A percentile compares a stretch with the other conserved stretches of the same genome.
Evolutionary conservation across 2,888 invertebrate species (phyloP).

Genomic region (Trissolcus brochymenae): DNA sequence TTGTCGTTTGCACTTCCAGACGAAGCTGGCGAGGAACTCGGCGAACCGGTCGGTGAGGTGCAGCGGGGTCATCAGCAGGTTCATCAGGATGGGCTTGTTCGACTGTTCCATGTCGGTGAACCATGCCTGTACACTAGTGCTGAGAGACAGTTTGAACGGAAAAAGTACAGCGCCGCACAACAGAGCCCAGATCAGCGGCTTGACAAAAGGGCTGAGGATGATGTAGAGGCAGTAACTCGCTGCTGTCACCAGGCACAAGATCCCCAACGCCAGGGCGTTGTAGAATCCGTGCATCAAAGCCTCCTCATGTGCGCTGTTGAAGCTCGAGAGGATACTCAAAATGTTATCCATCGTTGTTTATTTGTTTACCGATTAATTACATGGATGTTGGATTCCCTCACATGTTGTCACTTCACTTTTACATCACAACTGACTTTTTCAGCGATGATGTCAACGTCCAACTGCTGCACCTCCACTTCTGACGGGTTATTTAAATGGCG

Average conservation of each 20-base stretch:
- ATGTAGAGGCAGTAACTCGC: constrained; percentile 88
- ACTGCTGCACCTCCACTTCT: no score
- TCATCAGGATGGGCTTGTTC: constrained; percentile 82
- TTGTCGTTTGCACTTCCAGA: constrained; percentile 77
- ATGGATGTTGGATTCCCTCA: no score
- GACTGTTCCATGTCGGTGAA: constrained; percentile 83
- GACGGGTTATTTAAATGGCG: no score
- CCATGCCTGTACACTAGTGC: constrained; percentile 87
- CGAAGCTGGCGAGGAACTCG: constrained; percentile 84
- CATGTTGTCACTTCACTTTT: no score
- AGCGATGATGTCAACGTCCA: no score
- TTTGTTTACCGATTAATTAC: no score
- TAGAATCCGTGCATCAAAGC: constrained; percentile 95
- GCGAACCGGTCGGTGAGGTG: constrained; percentile 86
- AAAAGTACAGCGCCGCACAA: constrained; percentile 98
- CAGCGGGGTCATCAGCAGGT: constrained; percentile 83
- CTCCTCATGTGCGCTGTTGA: constrained; percentile 89
- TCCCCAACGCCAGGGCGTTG: constrained; percentile 89
- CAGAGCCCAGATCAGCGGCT: constrained; percentile 96
- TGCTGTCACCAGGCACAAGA: constrained; percentile 82
- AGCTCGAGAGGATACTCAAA: constrained; percentile 82
- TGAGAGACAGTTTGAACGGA: constrained; percentile 91
- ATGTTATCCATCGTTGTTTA: constrained; percentile 80
- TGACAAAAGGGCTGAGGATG: constrained; percentile 93
- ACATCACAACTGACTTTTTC: no score